phyloP scores from a whole-genome alignment of 2,113 vertebrate species.

The Limanda limanda region DNA sequence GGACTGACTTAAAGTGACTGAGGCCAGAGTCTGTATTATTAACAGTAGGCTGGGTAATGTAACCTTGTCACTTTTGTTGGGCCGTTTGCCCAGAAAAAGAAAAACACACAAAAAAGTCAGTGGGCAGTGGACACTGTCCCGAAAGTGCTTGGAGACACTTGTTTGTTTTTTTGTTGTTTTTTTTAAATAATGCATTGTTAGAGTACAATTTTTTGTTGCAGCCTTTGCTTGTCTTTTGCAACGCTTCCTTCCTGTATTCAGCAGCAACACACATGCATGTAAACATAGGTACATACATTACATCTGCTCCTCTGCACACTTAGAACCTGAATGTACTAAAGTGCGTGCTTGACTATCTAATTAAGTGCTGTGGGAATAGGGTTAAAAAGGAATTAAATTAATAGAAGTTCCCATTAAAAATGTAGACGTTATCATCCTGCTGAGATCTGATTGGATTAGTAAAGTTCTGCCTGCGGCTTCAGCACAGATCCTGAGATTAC shows the following conservation, averaged over 20 bases:
- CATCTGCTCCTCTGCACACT: constrained; percentile 77
- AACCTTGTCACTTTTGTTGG: constrained; percentile 47
- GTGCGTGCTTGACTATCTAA: constrained; percentile 89
- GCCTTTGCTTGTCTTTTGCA: constrained; percentile 55
- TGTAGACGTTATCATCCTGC: constrained; percentile 63
- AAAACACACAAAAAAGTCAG: constrained; percentile 46
- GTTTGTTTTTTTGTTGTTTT: constrained; percentile 19
- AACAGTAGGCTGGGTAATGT: constrained; percentile 60
- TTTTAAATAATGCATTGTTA: constrained; percentile 63
- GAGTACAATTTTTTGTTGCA: constrained; percentile 66
- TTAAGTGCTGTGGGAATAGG: constrained; percentile 94
- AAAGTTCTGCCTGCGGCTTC: constrained; percentile 69
- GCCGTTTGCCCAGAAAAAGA: constrained; percentile 30
- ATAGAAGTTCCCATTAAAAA: constrained; percentile 73
- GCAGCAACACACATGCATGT: constrained; percentile 78
- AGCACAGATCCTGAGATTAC: constrained; percentile 79
- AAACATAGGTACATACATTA: constrained; percentile 81
- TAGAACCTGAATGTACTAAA: constrained; percentile 88
- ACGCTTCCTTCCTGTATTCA: constrained; percentile 71
- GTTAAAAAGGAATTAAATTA: constrained; percentile 68
- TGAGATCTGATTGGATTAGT: constrained; percentile 74
- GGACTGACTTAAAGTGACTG: constrained; percentile 55
- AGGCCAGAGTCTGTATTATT: constrained; percentile 45
- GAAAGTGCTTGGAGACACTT: constrained; percentile 51
- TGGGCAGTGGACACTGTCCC: constrained; percentile 63